Evolutionary conservation across 2,888 invertebrate genomes (phyloP).

Genomic region (Drepanosiphum platanoidis): DNA sequence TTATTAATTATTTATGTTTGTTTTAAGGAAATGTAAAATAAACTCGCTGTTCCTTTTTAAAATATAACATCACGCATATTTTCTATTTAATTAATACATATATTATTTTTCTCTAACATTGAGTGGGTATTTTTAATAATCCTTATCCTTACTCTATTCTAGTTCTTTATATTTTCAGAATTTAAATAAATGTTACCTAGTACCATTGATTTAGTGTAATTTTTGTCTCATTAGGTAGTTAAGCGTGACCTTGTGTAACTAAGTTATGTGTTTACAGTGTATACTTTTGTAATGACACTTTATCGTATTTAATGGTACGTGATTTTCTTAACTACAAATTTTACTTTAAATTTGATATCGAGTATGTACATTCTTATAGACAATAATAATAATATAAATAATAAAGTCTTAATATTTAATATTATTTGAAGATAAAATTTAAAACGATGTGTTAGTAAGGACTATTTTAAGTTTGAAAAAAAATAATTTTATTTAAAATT

Average conservation of each 20-base stretch:
- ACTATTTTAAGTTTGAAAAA: too few relatives aligned
- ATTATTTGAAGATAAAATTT: background rate
- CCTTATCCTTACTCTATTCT: background rate
- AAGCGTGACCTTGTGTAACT: constrained; percentile 19
- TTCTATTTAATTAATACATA: too few relatives aligned
- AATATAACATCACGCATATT: background rate
- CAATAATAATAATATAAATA: too few relatives aligned
- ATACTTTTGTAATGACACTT: background rate
- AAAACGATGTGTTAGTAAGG: background rate
- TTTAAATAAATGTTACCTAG: background rate
- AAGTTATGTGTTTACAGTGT: background rate
- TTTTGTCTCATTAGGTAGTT: constrained; percentile 7
- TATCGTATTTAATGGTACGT: background rate
- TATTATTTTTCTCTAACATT: too few relatives aligned
- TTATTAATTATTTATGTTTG: background rate
- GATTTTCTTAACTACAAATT: constrained; percentile 8
- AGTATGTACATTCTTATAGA: background rate
- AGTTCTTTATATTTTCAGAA: background rate
- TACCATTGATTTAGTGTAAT: background rate
- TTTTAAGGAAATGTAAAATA: background rate
- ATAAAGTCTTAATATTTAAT: background rate
- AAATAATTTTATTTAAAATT: too few relatives aligned
- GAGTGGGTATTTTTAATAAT: too few relatives aligned
- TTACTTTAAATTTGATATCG: background rate
- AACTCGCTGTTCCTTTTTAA: background rate